Evolutionary conservation across 2,113 vertebrate species (phyloP).

Genomic region (Tetrao urogallus): DNA sequence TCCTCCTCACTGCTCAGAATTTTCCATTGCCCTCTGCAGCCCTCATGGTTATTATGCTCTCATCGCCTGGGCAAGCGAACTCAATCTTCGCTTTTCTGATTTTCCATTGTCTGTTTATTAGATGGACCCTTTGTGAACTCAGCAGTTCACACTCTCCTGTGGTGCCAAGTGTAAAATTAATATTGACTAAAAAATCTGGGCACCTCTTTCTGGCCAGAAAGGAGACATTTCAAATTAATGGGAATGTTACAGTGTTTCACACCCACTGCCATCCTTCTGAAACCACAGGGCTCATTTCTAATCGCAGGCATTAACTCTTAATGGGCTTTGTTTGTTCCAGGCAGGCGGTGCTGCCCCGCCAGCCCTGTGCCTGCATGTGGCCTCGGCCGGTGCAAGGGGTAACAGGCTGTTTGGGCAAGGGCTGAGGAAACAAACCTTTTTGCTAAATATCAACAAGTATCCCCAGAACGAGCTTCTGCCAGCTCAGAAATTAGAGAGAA

Average conservation of each 20-base stretch:
- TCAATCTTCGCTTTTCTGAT: slow-evolving; percentile 51
- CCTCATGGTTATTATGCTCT: slow-evolving; percentile 54
- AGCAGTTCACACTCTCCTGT: slow-evolving; percentile 61
- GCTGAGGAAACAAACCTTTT: background rate
- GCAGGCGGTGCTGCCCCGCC: background rate
- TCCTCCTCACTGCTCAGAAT: slow-evolving; percentile 53
- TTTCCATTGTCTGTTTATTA: slow-evolving; percentile 75
- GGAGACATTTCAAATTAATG: slow-evolving; percentile 65
- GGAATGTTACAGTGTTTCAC: slow-evolving; percentile 61
- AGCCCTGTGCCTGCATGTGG: background rate
- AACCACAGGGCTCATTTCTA: slow-evolving; percentile 34
- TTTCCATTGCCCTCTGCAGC: slow-evolving; percentile 58
- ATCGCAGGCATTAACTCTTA: slow-evolving; percentile 63
- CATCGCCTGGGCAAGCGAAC: slow-evolving; percentile 34
- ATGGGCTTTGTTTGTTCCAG: background rate
- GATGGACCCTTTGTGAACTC: slow-evolving; percentile 66
- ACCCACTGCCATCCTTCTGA: slow-evolving; percentile 49
- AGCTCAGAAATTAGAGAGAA: background rate
- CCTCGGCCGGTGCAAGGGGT: background rate
- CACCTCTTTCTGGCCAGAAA: slow-evolving; percentile 61
- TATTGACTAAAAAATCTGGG: slow-evolving; percentile 75
- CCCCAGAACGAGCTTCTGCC: background rate
- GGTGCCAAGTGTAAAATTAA: slow-evolving; percentile 78
- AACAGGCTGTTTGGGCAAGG: background rate
- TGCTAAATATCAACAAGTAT: background rate